Conservation (phyloP, 2,888 invertebrate genomes). For the Nasonovia ribisnigri region DNA sequence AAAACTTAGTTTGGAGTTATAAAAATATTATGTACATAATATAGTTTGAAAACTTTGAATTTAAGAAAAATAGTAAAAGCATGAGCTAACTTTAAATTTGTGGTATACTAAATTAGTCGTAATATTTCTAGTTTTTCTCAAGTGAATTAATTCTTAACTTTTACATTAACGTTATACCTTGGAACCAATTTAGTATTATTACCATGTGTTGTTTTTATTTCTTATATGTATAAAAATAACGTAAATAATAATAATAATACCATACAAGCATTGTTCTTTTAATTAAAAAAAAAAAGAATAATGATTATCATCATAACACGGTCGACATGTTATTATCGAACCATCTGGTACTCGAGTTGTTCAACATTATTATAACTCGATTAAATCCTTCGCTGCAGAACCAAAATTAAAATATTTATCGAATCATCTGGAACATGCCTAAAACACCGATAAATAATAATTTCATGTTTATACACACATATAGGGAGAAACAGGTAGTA, state of each 20-base stretch:
- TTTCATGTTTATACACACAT: background rate
- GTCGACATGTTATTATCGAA: conserved; percentile 33
- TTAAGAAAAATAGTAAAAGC: conserved; percentile 16
- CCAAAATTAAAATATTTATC: conserved; percentile 31
- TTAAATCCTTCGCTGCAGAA: background rate
- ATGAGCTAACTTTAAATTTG: background rate
- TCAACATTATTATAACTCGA: conserved; percentile 33
- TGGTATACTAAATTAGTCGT: background rate
- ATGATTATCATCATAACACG: background rate
- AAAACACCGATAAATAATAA: conserved; percentile 18
- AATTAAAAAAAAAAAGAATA: conserved; percentile 32
- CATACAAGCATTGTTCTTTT: conserved; percentile 13
- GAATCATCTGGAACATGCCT: conserved; percentile 5
- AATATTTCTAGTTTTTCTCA: background rate
- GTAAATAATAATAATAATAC: background rate
- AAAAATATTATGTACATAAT: background rate
- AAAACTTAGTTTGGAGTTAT: background rate
- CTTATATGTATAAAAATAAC: background rate
- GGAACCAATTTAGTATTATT: background rate
- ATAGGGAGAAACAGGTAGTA: background rate
- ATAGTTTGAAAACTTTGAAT: background rate
- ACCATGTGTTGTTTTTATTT: background rate
- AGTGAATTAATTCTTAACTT: background rate
- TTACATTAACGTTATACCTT: background rate
- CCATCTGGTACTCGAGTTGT: conserved; percentile 11